These are phyloP conservation scores for Syrista parreyssii DNA, from an alignment of 2,888 invertebrate species.

Conservation along the genomic window DNA sequence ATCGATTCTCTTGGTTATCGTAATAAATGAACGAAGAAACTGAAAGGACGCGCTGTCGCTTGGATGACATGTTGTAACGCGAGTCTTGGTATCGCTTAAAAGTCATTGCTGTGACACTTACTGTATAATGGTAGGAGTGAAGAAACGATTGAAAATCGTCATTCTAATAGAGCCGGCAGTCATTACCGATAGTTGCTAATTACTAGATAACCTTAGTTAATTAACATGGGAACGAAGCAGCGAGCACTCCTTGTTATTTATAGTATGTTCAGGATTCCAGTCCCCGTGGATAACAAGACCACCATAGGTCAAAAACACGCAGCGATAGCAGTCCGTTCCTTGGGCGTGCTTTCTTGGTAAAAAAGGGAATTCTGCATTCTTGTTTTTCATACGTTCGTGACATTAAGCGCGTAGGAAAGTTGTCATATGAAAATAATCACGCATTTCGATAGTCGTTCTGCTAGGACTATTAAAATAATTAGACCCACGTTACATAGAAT, in stretches of 20 bases:
- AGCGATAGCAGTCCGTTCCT: not conserved
- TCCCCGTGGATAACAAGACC: not conserved
- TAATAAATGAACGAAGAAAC: not conserved
- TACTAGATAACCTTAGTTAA: slow-evolving; percentile 30
- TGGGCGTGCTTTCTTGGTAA: not conserved
- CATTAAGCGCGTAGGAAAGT: not conserved
- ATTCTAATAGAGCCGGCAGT: slow-evolving; percentile 9
- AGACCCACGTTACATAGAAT: no score
- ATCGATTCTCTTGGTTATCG: not conserved
- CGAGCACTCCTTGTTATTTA: not conserved
- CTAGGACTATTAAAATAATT: no score
- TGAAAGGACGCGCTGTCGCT: not conserved
- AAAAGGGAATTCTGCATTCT: not conserved
- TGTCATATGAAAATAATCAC: not conserved
- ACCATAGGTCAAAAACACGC: not conserved
- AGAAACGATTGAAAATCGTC: not conserved
- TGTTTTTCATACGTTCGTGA: not conserved
- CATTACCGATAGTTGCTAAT: slow-evolving; percentile 42
- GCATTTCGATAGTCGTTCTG: no score
- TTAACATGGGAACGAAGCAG: not conserved
- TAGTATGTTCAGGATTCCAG: not conserved
- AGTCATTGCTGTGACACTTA: not conserved
- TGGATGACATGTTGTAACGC: not conserved
- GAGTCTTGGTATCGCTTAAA: not conserved
- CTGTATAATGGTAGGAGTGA: not conserved